Percentiles rank a stretch among this genome's conserved stretches.
phyloP scores from a whole-genome alignment of 2,888 invertebrate species.

The Apamea sordens region DNA sequence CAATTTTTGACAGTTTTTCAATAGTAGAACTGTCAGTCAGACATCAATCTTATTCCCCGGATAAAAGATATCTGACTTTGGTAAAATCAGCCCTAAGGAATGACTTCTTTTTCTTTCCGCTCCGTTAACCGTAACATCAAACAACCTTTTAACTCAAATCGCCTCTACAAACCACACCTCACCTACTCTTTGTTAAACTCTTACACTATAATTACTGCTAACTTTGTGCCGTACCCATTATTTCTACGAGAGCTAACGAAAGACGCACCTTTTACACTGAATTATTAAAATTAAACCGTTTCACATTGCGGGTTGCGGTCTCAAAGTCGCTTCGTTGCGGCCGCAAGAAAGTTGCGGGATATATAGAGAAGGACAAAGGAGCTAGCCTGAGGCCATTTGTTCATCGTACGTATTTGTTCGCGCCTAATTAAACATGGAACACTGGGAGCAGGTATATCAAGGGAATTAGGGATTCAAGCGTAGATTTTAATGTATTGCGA shows the following conservation, averaged over 20 bases:
- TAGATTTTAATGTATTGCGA: slow-evolving; percentile 72
- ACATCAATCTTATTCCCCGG: too few relatives aligned
- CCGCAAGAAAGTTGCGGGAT: slow-evolving; percentile 87
- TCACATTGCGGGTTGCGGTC: slow-evolving; percentile 79
- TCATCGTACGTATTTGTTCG: slow-evolving; percentile 87
- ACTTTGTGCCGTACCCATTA: slow-evolving; percentile 55
- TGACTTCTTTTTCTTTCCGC: background rate
- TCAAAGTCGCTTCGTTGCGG: slow-evolving; percentile 82
- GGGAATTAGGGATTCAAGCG: slow-evolving; percentile 74
- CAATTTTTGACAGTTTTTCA: too few relatives aligned
- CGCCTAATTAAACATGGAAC: slow-evolving; percentile 89
- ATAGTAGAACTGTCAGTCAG: too few relatives aligned
- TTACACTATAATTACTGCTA: slow-evolving; percentile 62
- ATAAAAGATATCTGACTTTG: too few relatives aligned
- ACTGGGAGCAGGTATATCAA: slow-evolving; percentile 77
- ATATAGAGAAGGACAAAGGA: slow-evolving; percentile 88
- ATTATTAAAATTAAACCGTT: slow-evolving; percentile 86
- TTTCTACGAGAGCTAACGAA: slow-evolving; percentile 68
- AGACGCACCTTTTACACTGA: slow-evolving; percentile 78
- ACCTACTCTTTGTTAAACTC: slow-evolving; percentile 55
- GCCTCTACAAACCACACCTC: slow-evolving; percentile 32
- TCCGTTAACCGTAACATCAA: slow-evolving; percentile 15
- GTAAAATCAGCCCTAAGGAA: too few relatives aligned
- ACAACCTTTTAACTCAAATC: slow-evolving; percentile 42
- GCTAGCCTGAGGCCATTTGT: slow-evolving; percentile 83